A percentile compares a stretch with the other conserved stretches of the same genome.
phyloP scores from a whole-genome alignment of 2,888 invertebrate species.

The Eustalomyia histrio region DNA sequence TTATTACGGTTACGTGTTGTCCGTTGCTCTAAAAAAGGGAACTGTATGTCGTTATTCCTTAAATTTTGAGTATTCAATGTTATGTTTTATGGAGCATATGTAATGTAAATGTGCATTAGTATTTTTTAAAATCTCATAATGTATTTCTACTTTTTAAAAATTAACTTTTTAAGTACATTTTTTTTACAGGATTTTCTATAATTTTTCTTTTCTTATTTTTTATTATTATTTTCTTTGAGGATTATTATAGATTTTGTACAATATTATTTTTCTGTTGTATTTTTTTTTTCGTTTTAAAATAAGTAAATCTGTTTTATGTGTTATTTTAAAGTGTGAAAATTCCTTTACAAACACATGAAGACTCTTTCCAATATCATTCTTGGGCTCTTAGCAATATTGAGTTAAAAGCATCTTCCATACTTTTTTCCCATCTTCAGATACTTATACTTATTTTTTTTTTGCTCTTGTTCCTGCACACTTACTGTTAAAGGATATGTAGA shows the following conservation, averaged over 20 bases:
- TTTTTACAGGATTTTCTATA: neutral
- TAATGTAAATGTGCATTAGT: too few species aligned
- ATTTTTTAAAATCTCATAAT: too few species aligned
- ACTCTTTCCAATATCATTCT: constrained; percentile 10
- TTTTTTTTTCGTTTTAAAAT: constrained; percentile 22
- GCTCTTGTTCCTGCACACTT: constrained; percentile 28
- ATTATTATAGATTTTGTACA: constrained; percentile 61
- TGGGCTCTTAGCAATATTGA: constrained; percentile 56
- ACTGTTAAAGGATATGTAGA: constrained; percentile 52
- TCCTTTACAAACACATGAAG: constrained; percentile 50
- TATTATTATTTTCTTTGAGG: constrained; percentile 61
- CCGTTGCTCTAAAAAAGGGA: too few species aligned
- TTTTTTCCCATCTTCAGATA: constrained; percentile 12
- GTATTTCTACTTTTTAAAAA: too few species aligned
- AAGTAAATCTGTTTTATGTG: constrained; percentile 58
- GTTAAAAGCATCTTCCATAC: constrained; percentile 55
- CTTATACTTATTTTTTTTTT: constrained; percentile 22
- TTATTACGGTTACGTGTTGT: too few species aligned
- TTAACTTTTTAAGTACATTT: neutral
- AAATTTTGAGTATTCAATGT: too few species aligned
- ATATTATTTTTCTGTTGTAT: constrained; percentile 8
- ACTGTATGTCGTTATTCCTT: too few species aligned
- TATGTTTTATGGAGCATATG: too few species aligned
- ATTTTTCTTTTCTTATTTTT: constrained; percentile 17
- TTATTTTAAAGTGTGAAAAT: constrained; percentile 63